A percentile compares a stretch with the other conserved stretches of the same genome.
Evolutionary conservation across 2,797 vertebrate species (phyloP).

Genomic region (Limnodromus scolopaceus): DNA sequence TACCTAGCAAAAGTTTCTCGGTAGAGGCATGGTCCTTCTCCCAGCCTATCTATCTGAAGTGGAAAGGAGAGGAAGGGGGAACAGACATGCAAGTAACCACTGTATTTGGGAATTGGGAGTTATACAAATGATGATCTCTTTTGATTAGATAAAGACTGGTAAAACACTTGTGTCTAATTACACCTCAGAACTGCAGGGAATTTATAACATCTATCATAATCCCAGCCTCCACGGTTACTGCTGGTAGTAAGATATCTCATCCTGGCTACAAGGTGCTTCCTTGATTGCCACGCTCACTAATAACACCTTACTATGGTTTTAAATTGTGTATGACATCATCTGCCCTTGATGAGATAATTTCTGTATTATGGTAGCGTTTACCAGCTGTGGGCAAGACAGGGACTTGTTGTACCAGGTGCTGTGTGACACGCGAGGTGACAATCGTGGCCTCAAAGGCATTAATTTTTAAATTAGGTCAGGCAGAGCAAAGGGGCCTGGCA

Average conservation of each 20-base stretch:
- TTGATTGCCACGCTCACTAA: background rate
- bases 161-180: background rate
- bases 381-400: background rate
- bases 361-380: background rate
- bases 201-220: background rate
- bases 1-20: background rate
- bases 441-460: background rate
- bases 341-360: constrained; percentile 7
- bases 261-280: background rate
- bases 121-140: background rate
- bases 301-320: background rate
- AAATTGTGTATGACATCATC: background rate
- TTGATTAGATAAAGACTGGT: background rate
- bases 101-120: background rate
- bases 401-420: background rate
- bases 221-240: background rate
- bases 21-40: background rate
- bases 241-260: background rate
- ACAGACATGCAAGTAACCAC: background rate
- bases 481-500: background rate
- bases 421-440: background rate
- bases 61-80: background rate
- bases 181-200: background rate
- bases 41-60: background rate
- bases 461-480: background rate